Evolutionary conservation across 2,797 vertebrate genomes (phyloP), one percentile per base, ranked within the genome.

Genomic region (Cossypha caffra): DNA sequence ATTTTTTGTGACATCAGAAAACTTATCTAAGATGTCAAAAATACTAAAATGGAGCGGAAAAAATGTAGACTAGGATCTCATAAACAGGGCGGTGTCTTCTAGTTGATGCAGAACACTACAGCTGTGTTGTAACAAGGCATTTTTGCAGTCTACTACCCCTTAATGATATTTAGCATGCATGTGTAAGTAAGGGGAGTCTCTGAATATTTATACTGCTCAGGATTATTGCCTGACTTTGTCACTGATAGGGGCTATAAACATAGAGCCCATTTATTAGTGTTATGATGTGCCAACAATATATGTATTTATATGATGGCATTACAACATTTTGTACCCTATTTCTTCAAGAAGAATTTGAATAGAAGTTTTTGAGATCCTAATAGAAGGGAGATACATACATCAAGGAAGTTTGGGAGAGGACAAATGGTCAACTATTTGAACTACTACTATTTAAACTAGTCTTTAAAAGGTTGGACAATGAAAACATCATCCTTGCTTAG

Each of bases 11-110:
- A 88, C 77, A 90, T 33, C 42, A 61, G 14, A 90, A 96, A 96
- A 85, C 42, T 90, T 76, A 71, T 73, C 26, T 73, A 76, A 69
- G 13, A n/a, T 73, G 21, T 68, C 42, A 88, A 62, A 93, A 62
- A 90, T 62, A 66, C 9, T 62, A 29, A 84, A 83, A 59, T 47
- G 16, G 13, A 40, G 58, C 80, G 57, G 15, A 88, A 82, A 86
- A 23, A 52, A n/a, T 78, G 51, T 23, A 33, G 48, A n/a, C 14
- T 62, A 45, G 20, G 11, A 79, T 69, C 42, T 79, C 50, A 76
- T 58, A 87, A 91, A 86, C 7, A 43, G 6, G 10, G 94, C 2
- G 4, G 4, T 40, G 13, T 79, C 33, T 92, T 93, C 68, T 2
- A 8, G 42, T 35, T 52, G 1, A 0, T 64, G 5, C 13, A 69